A percentile compares a stretch with the other conserved stretches of the same genome.
Evolutionary conservation across 2,888 invertebrate genomes (phyloP).

Genomic region (Eremobia ochroleuca): DNA sequence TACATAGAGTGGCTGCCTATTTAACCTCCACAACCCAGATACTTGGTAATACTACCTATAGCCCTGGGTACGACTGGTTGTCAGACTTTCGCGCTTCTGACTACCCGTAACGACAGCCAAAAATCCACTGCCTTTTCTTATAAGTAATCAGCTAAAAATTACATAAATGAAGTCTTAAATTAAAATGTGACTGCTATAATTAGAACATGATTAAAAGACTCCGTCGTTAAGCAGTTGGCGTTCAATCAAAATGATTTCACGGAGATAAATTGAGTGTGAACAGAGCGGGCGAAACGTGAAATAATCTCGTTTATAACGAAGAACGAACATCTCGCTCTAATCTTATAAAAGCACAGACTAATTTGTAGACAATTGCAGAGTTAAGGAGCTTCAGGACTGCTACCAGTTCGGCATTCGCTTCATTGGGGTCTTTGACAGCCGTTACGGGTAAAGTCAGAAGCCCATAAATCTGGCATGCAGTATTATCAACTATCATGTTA

Average conservation of each 20-base stretch:
- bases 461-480: background rate
- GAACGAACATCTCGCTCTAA: constrained; percentile 73
- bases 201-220: constrained; percentile 57
- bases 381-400: constrained; percentile 59
- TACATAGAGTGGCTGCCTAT: too few species aligned
- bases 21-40: background rate
- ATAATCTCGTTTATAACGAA: constrained; percentile 67
- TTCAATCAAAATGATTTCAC: constrained; percentile 66
- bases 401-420: constrained; percentile 24
- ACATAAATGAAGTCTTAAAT: constrained; percentile 30
- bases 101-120: background rate
- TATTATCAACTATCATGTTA: too few species aligned
- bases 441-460: background rate
- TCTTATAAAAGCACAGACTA: constrained; percentile 75
- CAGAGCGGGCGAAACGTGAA: constrained; percentile 62
- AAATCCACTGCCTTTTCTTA: background rate
- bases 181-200: constrained; percentile 58
- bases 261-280: constrained; percentile 66
- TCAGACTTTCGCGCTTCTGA: background rate
- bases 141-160: background rate
- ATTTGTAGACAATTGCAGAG: constrained; percentile 74
- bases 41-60: too few species aligned
- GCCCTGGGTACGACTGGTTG: background rate
- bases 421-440: constrained; percentile 9
- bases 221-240: constrained; percentile 65